Base-by-base conservation (phyloP, 2,113 vertebrate genomes). In the Desmodus rotundus region DNA sequence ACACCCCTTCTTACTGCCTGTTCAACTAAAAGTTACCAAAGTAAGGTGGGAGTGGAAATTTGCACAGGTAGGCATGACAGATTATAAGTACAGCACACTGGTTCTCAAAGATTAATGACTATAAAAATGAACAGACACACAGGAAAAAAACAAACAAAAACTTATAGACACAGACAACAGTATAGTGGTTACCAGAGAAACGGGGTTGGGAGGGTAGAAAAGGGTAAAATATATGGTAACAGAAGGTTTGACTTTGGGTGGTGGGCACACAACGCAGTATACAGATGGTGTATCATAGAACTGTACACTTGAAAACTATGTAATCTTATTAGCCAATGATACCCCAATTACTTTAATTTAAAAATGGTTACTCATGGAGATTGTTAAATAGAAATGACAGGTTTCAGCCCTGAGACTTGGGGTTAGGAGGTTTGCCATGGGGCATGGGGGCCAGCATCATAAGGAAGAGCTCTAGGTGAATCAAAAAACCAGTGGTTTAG, bases 361-460 rank as follows among this genome's bases (percentile, higher is more conserved):
- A 31, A 70, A 70, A 70, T 28, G 36, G 28, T 24, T 15, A 85
- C 5, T 74, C 16, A 31, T 36, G 11, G 36, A 43, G 16, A 7
- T 0, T 74, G 54, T 16, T 15, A 76, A 41, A 7, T 14, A 7
- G 52, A 65, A 43, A 70, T 72, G 31, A 3, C 0, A 19, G 33
- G 56, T 15, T 26, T 22, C 47, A 4, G 19, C 9, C 45, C 33
- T 14, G 17, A 45, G 50, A 7, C 1, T 2, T 7, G 36, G 13
- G 65, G 13, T 63, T 43, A 61, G 11, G 56, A 63, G 14, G 3
- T 77, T 43, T 91, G 56, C 10, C 14, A 5, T 31, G 22, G 4
- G 14, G 0, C 26, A 36, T 33, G 20, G 6, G 5, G 20, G 54
- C 2, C 12, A n/a, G 3, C 1, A 7, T 45, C 4, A 16, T 31